These are phyloP conservation scores for Exephanes ischioxanthus DNA, from an alignment of 2,888 invertebrate species.

Conservation along the genomic window DNA sequence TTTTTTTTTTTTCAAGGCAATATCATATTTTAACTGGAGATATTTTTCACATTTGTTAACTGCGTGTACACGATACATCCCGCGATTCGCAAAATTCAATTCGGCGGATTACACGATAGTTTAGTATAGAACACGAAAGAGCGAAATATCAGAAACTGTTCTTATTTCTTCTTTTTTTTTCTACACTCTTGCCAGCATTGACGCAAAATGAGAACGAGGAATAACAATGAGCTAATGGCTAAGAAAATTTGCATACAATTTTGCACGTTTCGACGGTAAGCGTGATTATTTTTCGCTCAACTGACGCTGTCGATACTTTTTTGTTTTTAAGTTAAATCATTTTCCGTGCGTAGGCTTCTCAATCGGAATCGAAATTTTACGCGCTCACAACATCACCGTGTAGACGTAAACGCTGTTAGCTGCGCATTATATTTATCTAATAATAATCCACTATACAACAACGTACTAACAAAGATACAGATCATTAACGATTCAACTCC, in stretches of 20 bases:
- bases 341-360: slow-evolving; percentile 9
- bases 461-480: slow-evolving; percentile 50
- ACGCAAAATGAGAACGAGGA: slow-evolving; percentile 39
- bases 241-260: slow-evolving; percentile 52
- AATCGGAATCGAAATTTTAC: slow-evolving; percentile 23
- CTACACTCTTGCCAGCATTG: background rate
- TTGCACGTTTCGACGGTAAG: slow-evolving; percentile 44
- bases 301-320: background rate
- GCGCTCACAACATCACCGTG: slow-evolving; percentile 15
- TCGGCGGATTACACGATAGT: slow-evolving; percentile 23
- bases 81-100: slow-evolving; percentile 12
- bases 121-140: slow-evolving; percentile 37
- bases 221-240: slow-evolving; percentile 60
- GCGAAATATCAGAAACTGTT: slow-evolving; percentile 4
- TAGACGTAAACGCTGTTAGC: slow-evolving; percentile 6
- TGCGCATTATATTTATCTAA: slow-evolving; percentile 25
- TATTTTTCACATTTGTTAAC: slow-evolving; percentile 46
- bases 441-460: slow-evolving; percentile 57
- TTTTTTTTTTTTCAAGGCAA: slow-evolving; percentile 55
- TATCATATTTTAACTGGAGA: slow-evolving; percentile 55
- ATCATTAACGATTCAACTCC: slow-evolving; percentile 48
- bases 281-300: slow-evolving; percentile 24
- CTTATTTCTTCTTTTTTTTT: background rate
- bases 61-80: slow-evolving; percentile 21
- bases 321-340: slow-evolving; percentile 1